Percentiles rank a stretch among this genome's conserved stretches.
phyloP scores from a whole-genome alignment of 1,140 invertebrate species.

The Trialeurodes vaporariorum region DNA sequence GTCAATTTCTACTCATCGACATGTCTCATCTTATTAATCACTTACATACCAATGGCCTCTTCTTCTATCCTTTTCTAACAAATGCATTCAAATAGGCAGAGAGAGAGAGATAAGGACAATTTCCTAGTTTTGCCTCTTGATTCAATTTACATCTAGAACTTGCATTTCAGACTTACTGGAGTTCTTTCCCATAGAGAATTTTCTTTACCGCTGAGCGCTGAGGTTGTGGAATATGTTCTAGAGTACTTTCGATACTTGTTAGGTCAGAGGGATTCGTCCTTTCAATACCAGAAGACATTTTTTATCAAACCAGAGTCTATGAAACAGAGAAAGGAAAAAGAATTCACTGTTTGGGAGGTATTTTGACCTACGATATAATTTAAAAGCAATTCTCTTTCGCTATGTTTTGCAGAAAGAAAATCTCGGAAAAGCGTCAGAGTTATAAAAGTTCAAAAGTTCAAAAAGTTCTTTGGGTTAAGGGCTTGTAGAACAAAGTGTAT shows the following conservation, averaged over 20 bases:
- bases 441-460: no score
- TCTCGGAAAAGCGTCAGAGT: no score
- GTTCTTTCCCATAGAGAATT: constrained; percentile 21
- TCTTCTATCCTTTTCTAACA: no score
- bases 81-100: no score
- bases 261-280: neutral
- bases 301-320: no score
- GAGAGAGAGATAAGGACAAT: neutral
- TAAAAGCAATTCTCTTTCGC: no score
- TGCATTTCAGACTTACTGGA: constrained; percentile 17
- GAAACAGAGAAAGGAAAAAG: no score
- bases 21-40: constrained; percentile 3
- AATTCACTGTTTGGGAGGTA: no score
- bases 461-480: no score
- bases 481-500: no score
- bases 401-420: no score
- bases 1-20: neutral
- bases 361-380: no score
- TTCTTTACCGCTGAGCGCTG: constrained; percentile 15
- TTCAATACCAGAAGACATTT: neutral
- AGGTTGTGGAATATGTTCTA: constrained; percentile 16
- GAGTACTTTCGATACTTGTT: constrained; percentile 11
- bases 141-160: neutral
- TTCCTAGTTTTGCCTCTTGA: neutral
- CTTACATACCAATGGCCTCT: neutral